These are phyloP conservation scores for Tanaodytes sp. DNA, from an alignment of 2,888 invertebrate genomes.

Conservation along the genomic window DNA sequence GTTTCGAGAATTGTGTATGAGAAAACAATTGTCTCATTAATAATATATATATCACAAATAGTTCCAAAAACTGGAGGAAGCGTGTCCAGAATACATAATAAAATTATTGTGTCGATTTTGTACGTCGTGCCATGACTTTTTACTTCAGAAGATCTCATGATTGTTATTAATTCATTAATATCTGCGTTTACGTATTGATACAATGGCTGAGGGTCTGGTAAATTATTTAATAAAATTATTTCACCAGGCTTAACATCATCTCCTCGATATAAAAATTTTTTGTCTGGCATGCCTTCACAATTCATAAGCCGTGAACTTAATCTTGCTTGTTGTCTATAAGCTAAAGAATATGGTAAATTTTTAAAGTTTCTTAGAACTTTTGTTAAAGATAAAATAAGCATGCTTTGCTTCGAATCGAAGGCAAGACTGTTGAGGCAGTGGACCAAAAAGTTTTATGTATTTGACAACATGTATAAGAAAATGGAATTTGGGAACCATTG, in stretches of 20 bases:
- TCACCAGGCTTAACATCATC: slow-evolving; percentile 31
- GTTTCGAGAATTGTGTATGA: not conserved
- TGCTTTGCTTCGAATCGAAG: no score
- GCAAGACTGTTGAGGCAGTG: no score
- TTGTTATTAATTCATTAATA: not conserved
- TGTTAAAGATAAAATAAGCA: no score
- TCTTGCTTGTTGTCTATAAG: slow-evolving; percentile 11
- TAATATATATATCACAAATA: not conserved
- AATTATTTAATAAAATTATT: slow-evolving; percentile 31
- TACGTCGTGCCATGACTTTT: not conserved
- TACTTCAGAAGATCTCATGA: not conserved
- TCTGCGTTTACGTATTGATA: not conserved
- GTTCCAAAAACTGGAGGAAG: not conserved
- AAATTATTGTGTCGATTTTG: not conserved
- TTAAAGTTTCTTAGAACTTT: no score
- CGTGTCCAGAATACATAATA: not conserved
- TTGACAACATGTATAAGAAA: no score
- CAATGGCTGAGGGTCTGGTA: slow-evolving; percentile 10
- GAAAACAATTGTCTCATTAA: slow-evolving; percentile 14
- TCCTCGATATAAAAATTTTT: slow-evolving; percentile 41
- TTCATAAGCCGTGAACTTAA: slow-evolving; percentile 45
- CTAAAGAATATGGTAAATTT: not conserved
- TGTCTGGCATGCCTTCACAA: slow-evolving; percentile 8
- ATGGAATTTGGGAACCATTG: no score
- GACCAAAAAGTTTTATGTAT: no score